Evolutionary conservation across 2,113 vertebrate species (phyloP), one percentile per base, ranked within the genome.

Genomic region (Plecotus auritus): DNA sequence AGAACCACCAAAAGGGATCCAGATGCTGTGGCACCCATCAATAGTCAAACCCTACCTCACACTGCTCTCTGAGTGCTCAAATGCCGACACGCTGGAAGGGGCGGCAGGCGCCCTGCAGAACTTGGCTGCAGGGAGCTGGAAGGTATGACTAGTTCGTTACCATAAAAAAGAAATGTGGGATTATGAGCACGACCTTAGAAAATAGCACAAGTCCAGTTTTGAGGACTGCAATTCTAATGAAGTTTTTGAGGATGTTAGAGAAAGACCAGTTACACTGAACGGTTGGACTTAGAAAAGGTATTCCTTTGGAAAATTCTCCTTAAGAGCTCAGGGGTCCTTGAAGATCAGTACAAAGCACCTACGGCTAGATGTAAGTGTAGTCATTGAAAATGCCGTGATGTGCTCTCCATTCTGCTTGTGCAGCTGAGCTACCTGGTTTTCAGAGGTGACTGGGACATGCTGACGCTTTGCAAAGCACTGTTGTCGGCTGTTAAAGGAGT

Each of bases 11-110:
- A 99, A 99, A 98, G 99, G 99, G 93, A 99, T 99, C 98, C 99
- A 99, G 98, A 99, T 99, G 99, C 98, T 99, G 98, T 99, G 99
- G 99, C 99, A 99, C 98, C 99, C 99, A 72, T 99, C 99, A 97
- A 99, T 99, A 97, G 99, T 99, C 97, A 99, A 99, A 99, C 99
- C 99, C 98, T 99, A 99, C 99, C 99, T 99, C 99, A 99, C 99
- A 91, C 99, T 99, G 98, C 99, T 99, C 97, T 99, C 99, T 93
- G 99, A 99, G 98, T 99, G 99, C 99, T 99, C 99, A 95, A 99
- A 99, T 97, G 99, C 99, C 37, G 99, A 99, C 98, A 99, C 99
- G 0, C 98, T 99, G 98, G 99, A 99, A 98, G 99, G 99, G 91
- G 99, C 99, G 16, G 99, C 99, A 10, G 99, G 99, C 20, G 99